Evolutionary conservation across 2,888 invertebrate species (phyloP).

Genomic region (Pterobdella sp.): DNA sequence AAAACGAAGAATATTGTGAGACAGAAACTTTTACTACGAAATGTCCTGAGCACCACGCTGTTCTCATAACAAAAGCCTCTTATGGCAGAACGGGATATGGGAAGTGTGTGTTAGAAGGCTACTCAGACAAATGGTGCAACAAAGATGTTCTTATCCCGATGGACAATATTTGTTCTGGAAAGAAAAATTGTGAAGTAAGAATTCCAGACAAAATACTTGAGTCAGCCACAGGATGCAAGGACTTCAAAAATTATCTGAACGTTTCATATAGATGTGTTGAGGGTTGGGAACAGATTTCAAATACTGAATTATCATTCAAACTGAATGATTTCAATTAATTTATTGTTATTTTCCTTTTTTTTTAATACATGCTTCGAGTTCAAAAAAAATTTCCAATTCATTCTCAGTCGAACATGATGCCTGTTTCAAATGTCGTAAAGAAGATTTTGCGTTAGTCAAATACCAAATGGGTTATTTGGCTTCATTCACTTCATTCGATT

Average conservation of each 20-base stretch:
- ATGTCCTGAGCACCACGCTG: conserved; percentile 32
- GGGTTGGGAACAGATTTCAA: conserved; percentile 34
- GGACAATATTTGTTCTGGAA: conserved; percentile 35
- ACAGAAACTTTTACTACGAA: conserved; percentile 33
- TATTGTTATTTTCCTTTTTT: neutral
- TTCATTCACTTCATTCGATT: conserved; percentile 24
- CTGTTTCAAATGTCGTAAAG: conserved; percentile 24
- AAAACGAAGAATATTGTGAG: conserved; percentile 29
- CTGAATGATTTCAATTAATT: neutral
- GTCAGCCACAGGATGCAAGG: conserved; percentile 31
- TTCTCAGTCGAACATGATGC: conserved; percentile 30
- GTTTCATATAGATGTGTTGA: conserved; percentile 34
- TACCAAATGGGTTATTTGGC: conserved; percentile 28
- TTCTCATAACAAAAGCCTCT: conserved; percentile 32
- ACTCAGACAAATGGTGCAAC: conserved; percentile 32
- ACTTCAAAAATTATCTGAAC: conserved; percentile 36
- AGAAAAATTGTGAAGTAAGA: conserved; percentile 29
- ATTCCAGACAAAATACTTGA: conserved; percentile 32
- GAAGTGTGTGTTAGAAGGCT: conserved; percentile 28
- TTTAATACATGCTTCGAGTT: neutral
- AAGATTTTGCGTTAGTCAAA: conserved; percentile 26
- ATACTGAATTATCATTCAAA: neutral
- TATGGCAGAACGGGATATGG: conserved; percentile 35
- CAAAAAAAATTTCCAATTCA: neutral
- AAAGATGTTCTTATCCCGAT: conserved; percentile 33